A percentile compares a stretch with the other conserved stretches of the same genome.
These are phyloP conservation scores for Rallus crepitans DNA, from an alignment of 2,797 vertebrate species.

Conservation along the genomic window DNA sequence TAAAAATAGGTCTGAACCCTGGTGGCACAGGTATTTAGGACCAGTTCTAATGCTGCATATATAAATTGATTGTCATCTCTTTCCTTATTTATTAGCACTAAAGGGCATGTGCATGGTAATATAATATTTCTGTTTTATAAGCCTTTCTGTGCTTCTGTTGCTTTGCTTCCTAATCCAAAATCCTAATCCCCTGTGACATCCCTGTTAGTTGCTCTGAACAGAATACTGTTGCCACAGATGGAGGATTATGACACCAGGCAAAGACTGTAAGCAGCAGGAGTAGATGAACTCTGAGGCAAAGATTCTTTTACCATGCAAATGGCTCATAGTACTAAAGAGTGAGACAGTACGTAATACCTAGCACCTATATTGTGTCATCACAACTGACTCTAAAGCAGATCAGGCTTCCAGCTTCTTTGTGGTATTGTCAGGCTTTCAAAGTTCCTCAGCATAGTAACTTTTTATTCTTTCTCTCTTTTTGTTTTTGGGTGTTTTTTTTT, in stretches of 20 bases:
- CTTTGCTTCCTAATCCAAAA: conserved; percentile 32
- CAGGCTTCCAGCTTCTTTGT: neutral
- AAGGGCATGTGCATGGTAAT: conserved; percentile 1
- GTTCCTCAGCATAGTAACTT: rapidly evolving
- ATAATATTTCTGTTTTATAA: conserved; percentile 20
- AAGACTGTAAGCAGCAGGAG: neutral
- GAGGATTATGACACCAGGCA: conserved; percentile 40
- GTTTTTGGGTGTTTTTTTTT: too few relatives aligned
- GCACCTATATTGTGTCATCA: neutral
- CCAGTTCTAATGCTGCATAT: neutral
- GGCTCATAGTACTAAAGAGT: neutral
- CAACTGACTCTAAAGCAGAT: neutral
- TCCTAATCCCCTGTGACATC: conserved; percentile 53
- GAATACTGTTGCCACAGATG: conserved; percentile 22
- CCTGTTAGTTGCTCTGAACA: conserved; percentile 37
- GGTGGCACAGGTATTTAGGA: conserved; percentile 7
- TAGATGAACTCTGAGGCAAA: conserved; percentile 24
- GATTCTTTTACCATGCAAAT: conserved; percentile 22
- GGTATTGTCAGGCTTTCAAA: neutral
- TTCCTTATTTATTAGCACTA: neutral
- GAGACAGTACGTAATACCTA: neutral
- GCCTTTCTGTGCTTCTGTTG: neutral
- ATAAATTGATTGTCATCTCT: neutral
- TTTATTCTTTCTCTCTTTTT: too few relatives aligned
- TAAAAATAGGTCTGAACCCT: conserved; percentile 25